Base-by-base conservation (phyloP, 1,140 invertebrate species). In the Elysia chlorotica region DNA sequence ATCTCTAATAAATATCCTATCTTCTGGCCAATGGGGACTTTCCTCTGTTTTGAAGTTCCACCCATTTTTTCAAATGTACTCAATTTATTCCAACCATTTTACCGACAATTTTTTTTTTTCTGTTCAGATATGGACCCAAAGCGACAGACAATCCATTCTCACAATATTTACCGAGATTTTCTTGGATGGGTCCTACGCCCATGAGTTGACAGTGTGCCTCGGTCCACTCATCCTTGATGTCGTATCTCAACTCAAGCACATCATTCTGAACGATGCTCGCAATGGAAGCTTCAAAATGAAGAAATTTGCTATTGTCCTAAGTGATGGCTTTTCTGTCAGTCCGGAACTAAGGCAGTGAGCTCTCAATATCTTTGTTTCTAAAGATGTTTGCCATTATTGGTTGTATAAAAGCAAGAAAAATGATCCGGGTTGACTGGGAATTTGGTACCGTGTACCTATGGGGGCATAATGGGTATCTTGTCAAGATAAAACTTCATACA, bases 81-180 rank as follows among this genome's bases (percentile, higher is more conserved):
- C n/a, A n/a, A n/a, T n/a, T n/a, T n/a, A n/a, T n/a, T n/a, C n/a
- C n/a, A 21, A 10, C 21, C 17, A 36, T 33, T 31, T 59, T 70
- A 59, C 33, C 25, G 10, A 35, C 25, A 21, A 36, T 70, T 21
- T 17, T 59, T n/a, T n/a, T 33, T 33, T 56, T 67, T 68, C n/a
- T 19, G 74, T 82, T 70, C 79, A 86, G 83, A 84, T 78, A 66
- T 86, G 73, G 85, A 82, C 63, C 23, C 30, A 73, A 38, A 59
- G 33, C 30, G 74, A 82, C 30, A 65, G 78, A 35, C 25, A 78
- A 57, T 37, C 74, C 2, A 36, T 83, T 1, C 48, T 83, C 10
- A 57, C 56, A 21, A 37, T n/a, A 23, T 54, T 82, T n/a, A 37
- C 76, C 56, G 65, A 78, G 21, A 68, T 79, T 36, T 81, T 83